Base-by-base conservation (phyloP, 2,113 vertebrate genomes). In the Loxodonta africana region DNA sequence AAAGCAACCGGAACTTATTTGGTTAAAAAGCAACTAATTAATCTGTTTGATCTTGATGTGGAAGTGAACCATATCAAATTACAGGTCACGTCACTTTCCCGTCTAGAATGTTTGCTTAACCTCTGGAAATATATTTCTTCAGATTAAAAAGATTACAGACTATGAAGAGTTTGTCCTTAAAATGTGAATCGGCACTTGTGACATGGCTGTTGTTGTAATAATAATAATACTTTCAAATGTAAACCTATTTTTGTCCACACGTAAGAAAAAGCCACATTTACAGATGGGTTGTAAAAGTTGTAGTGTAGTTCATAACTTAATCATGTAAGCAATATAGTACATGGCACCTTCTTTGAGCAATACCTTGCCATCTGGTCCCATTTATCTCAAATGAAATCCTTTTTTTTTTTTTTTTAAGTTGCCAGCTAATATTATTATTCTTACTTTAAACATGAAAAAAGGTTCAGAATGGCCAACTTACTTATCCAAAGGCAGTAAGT, bases 31-130 rank as follows among this genome's bases (percentile, higher is more conserved):
- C 74, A 95, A 48, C 74, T 83, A 94, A 95, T 97, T 83, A 91
- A 96, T 93, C 91, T 96, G 94, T 88, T 97, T 97, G 93, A 88
- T 97, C 97, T 76, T 94, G 93, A 94, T 91, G 65, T 97, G 97
- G 93, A 96, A 98, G 94, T 87, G 83, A 96, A 92, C 82, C 81
- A 3, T 83, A 88, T 89, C 86, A 85, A 78, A 73, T 97, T 96
- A 94, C 67, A 95, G 74, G 37, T 84, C 95, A 95, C 18, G 83
- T 71, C 18, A 8, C 73, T 98, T 97, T 97, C 41, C 25, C 23
- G 84, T 6, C 73, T 74, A 91, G 91, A 71, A 78, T 92, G 96
- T 97, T 97, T 97, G 80, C 41, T 93, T 88, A 84, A 89, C 87
- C 69, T 90, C 90, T 88, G 14, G 78, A 96, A 87, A 53, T 95